Conservation (phyloP, 1,140 invertebrate genomes). For the Pemphigus obesinymphae region DNA sequence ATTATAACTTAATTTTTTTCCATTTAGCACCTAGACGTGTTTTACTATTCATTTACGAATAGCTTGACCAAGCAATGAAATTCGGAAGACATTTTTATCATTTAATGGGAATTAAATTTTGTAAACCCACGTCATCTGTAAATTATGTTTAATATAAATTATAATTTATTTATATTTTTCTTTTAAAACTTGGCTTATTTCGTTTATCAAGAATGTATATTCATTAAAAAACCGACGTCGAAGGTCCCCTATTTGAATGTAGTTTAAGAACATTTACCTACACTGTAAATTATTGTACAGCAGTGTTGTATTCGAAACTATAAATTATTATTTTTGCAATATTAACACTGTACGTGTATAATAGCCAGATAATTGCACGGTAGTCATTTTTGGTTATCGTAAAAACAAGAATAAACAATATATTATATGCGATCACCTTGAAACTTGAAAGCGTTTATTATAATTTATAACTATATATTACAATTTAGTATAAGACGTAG, state of each 20-base stretch:
- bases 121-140: too few relatives aligned
- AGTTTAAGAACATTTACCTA: neutral
- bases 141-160: too few relatives aligned
- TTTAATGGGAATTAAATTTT: too few relatives aligned
- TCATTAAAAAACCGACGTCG: neutral
- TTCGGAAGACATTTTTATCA: too few relatives aligned
- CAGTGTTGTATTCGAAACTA: neutral
- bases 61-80: too few relatives aligned
- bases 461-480: neutral
- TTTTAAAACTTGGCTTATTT: too few relatives aligned
- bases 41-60: too few relatives aligned
- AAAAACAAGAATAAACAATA: neutral
- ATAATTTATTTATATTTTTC: too few relatives aligned
- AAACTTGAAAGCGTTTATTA: neutral
- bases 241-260: neutral
- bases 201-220: too few relatives aligned
- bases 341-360: neutral
- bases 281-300: neutral
- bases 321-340: constrained; percentile 6
- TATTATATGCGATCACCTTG: neutral
- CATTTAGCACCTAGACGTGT: too few relatives aligned
- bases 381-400: neutral
- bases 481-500: neutral
- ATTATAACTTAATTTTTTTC: too few relatives aligned
- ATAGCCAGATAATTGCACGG: neutral